These are phyloP conservation scores for Eucidaris tribuloides DNA, from an alignment of 35 echinoderm and acorn worm species.

Conservation along the genomic window DNA sequence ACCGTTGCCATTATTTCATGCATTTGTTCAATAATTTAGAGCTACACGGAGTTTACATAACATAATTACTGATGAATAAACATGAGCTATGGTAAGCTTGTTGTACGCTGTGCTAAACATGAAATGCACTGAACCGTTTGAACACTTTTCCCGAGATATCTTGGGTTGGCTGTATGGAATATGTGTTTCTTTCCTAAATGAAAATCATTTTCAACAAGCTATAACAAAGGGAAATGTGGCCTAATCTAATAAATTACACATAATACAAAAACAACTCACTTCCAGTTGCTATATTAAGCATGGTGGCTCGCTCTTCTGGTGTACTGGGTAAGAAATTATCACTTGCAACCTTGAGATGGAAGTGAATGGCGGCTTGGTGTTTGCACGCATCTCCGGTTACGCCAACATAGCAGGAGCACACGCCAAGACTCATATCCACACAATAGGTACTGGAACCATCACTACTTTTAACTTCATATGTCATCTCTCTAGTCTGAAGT, in stretches of 20 bases:
- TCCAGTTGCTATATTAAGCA: neutral
- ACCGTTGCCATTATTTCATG: neutral
- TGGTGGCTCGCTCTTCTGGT: neutral
- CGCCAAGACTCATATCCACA: conserved; percentile 1
- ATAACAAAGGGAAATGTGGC: neutral
- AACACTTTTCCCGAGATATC: neutral
- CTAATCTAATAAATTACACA: neutral
- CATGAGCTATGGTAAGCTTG: no score
- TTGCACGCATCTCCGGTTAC: neutral
- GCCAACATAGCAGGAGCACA: neutral
- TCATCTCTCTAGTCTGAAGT: neutral
- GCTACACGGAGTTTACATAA: neutral
- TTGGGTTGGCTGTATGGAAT: neutral
- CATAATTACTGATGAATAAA: no score
- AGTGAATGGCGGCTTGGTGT: neutral
- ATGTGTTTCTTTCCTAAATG: neutral
- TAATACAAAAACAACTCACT: neutral
- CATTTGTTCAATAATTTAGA: neutral
- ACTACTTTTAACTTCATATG: neutral
- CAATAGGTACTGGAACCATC: neutral
- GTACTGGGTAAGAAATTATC: neutral
- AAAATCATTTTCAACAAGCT: neutral
- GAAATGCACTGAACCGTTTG: neutral
- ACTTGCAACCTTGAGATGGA: neutral
- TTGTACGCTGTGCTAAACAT: neutral